Evolutionary conservation across 2,888 invertebrate genomes (phyloP), one percentile per base, ranked within the genome.

Genomic region (Galeruca laticollis): DNA sequence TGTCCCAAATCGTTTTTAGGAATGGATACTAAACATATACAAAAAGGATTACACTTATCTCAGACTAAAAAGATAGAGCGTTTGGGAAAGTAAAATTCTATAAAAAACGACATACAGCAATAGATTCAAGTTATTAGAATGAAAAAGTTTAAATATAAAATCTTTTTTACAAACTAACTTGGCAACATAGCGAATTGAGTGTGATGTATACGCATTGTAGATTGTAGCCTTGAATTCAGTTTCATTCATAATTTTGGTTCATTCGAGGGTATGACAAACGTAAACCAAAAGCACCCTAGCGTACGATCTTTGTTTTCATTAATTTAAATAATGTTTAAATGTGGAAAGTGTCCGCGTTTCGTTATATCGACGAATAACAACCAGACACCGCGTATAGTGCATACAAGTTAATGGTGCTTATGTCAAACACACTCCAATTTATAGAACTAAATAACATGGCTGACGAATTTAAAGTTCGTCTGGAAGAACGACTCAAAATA

Each of bases 401-500:
- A 59, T 60, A 35, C 35, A 35, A 70, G 68, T 68, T 66, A 68
- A 67, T 70, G 60, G 71, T 75, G 77, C 80, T 82, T 79, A 82
- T 83, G 82, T 82, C 82, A 82, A 62, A 81, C 80, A 81, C 78
- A 77, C 79, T 80, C 82, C 84, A 84, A 84, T 84, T 84, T 84
- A 93, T 93, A 93, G 92, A 92, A 92, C 90, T 75, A 75, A 69
- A 69, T 68, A 73, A 76, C 92, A 94, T 94, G 94, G 94, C 94
- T 90, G 94, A 94, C 90, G 93, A 92, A 89, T 92, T 92, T 90
- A 91, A 93, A 91, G 94, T 95, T 87, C 91, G 96, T 90, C 92
- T 94, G 87, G 94, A 94, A 88, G 96, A 96, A 90, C 93, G 94
- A 88, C 90, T 96, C 88, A 94, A 93, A 91, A 94, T 96, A 86